Evolutionary conservation across 2,113 vertebrate species (phyloP).

Genomic region (Scomber japonicus): DNA sequence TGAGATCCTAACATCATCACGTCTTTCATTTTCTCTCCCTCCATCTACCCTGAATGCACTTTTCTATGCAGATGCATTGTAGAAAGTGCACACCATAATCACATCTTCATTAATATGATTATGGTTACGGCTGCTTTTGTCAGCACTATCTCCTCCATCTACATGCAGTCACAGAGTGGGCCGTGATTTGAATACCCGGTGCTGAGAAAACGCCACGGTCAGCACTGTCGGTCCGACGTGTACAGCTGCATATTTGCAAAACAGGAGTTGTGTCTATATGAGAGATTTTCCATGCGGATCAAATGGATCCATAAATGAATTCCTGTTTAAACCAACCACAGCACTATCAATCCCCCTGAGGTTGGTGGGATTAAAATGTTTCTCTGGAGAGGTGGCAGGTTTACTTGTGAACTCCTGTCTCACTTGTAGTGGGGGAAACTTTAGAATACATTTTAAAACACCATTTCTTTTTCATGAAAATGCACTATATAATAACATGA

Average conservation of each 20-base stretch:
- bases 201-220: slow-evolving; percentile 60
- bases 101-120: slow-evolving; percentile 71
- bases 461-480: slow-evolving; percentile 31
- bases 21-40: slow-evolving; percentile 35
- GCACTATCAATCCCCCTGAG: not conserved
- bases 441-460: slow-evolving; percentile 15
- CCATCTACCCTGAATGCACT: not conserved
- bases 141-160: slow-evolving; percentile 72
- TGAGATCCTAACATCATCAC: slow-evolving; percentile 24
- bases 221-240: slow-evolving; percentile 48
- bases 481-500: not conserved
- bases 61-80: slow-evolving; percentile 53
- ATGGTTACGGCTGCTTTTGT: slow-evolving; percentile 69
- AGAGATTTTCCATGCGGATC: slow-evolving; percentile 44
- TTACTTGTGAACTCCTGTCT: not conserved
- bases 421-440: slow-evolving; percentile 2
- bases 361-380: not conserved
- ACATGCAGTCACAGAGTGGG: slow-evolving; percentile 50
- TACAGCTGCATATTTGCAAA: slow-evolving; percentile 49
- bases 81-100: slow-evolving; percentile 43
- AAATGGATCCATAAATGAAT: slow-evolving; percentile 45
- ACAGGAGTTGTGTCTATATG: slow-evolving; percentile 14
- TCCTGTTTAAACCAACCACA: slow-evolving; percentile 31
- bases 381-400: not conserved
- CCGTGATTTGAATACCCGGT: slow-evolving; percentile 61